Base-by-base conservation (phyloP, 2,888 invertebrate species). In the Acleris holmiana region DNA sequence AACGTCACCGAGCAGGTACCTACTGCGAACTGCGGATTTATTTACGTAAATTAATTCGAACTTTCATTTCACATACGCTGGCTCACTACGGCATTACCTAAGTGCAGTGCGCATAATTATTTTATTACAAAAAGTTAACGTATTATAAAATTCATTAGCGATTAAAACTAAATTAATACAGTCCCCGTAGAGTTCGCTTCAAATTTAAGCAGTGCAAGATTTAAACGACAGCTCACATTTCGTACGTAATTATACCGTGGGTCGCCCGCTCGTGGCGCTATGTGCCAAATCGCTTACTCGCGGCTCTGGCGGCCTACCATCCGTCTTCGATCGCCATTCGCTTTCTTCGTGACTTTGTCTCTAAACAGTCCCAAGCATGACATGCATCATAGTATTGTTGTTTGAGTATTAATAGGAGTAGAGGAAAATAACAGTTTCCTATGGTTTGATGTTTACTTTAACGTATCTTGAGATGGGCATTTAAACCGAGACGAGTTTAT, bases 211-310 rank as follows among this genome's bases (percentile, higher is more conserved):
- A 84, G 85, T 84, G 88, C 85, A 86, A 88, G 89, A 89, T 90
- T 90, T 89, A 90, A 91, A 84, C 85, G 89, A 88, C 86, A 85
- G 86, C 85, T 86, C 86, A 83, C 86, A 85, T 88, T 86, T 86
- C 80, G 86, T 85, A 89, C 86, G 88, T 90, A 90, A 90, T 91
- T 91, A 91, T 88, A 79, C 81, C 82, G 85, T 76, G 85, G 84
- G 79, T 82, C 80, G 84, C 79, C 80, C 80, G 80, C 77, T 78
- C 78, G 82, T 82, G 78, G 88, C 84, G 88, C 88, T 83, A 87
- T 88, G 90, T 89, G 89, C 90, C 89, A 89, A 91, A 90, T 89
- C 91, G 90, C 88, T 89, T 90, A 88, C 84, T 89, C 88, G 88
- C 85, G 83, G 79, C 82, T 79, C 81, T 75, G 73, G 69, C 73